These are phyloP conservation scores for Diorhabda carinulata DNA, from an alignment of 1,140 invertebrate species.

Conservation along the genomic window DNA sequence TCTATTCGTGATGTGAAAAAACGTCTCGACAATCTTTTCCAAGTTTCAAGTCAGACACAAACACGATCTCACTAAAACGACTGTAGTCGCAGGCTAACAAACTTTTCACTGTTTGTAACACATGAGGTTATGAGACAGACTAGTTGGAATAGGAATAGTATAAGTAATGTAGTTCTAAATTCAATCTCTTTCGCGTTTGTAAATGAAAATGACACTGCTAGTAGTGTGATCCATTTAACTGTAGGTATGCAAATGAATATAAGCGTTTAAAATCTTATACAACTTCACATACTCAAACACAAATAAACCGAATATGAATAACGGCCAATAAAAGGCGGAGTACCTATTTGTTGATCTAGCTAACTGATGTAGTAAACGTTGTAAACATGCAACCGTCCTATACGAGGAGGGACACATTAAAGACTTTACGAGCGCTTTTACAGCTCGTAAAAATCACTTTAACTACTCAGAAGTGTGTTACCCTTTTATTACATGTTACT, in stretches of 20 bases:
- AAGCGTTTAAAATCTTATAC: background rate
- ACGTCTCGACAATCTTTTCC: too few relatives aligned
- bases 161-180: too few relatives aligned
- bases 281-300: background rate
- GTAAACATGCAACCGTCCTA: slow-evolving; percentile 44
- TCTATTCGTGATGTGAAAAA: too few relatives aligned
- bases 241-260: background rate
- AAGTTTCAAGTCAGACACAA: too few relatives aligned
- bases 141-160: too few relatives aligned
- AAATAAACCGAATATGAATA: slow-evolving; percentile 30
- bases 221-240: background rate
- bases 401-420: slow-evolving; percentile 40
- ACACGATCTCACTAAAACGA: too few relatives aligned
- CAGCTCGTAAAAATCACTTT: slow-evolving; percentile 48
- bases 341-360: slow-evolving; percentile 33
- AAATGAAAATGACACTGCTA: too few relatives aligned
- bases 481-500: slow-evolving; percentile 36
- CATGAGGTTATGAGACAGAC: too few relatives aligned
- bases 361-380: slow-evolving; percentile 41
- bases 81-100: too few relatives aligned
- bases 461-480: slow-evolving; percentile 43
- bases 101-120: too few relatives aligned
- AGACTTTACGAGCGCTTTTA: slow-evolving; percentile 45
- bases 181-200: too few relatives aligned
- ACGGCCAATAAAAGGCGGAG: slow-evolving; percentile 32